These are phyloP conservation scores for Tupiocoris notatus DNA, from an alignment of 2,888 invertebrate species.

Conservation along the genomic window DNA sequence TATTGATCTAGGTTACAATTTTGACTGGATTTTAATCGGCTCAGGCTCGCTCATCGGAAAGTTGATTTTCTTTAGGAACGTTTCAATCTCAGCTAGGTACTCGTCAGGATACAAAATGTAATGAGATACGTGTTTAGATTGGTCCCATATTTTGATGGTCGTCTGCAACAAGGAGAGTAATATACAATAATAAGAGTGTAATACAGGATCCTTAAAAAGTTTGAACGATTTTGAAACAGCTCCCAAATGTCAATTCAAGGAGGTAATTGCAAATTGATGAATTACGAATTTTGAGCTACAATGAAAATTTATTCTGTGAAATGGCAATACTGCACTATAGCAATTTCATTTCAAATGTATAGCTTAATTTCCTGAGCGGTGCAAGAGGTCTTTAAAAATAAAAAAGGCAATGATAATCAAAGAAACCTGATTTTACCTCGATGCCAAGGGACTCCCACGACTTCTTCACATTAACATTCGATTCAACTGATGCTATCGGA, in stretches of 20 bases:
- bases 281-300: too few species aligned
- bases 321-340: too few species aligned
- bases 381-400: too few species aligned
- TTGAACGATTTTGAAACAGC: too few species aligned
- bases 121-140: constrained; percentile 36
- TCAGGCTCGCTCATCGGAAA: constrained; percentile 1
- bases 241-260: too few species aligned
- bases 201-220: background rate
- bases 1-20: constrained; percentile 9
- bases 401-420: too few species aligned
- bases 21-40: constrained; percentile 5
- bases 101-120: constrained; percentile 32
- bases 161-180: constrained; percentile 8
- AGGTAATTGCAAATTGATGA: too few species aligned
- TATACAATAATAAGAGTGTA: background rate
- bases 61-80: constrained; percentile 13
- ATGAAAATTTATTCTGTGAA: too few species aligned
- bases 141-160: constrained; percentile 30
- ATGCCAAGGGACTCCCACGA: constrained; percentile 37
- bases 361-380: too few species aligned
- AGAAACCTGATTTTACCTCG: too few species aligned
- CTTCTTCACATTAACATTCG: constrained; percentile 25
- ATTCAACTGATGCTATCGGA: constrained; percentile 29
- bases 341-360: too few species aligned
- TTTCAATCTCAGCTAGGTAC: constrained; percentile 28